Conservation (phyloP, 2,797 vertebrate species). For the Urosaurus nigricauda region DNA sequence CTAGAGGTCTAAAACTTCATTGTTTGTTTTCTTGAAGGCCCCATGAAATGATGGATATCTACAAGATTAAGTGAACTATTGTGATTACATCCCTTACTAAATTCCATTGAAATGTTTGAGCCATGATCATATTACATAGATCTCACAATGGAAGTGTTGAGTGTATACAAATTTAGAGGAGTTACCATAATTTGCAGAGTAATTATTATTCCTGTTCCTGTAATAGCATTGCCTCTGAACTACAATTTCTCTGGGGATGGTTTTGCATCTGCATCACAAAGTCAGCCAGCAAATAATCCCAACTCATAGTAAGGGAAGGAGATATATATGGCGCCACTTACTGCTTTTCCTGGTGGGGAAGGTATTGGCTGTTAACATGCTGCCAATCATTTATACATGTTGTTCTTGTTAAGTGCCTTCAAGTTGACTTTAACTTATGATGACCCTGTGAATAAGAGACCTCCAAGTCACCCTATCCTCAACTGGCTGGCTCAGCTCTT, state of each 20-base stretch:
- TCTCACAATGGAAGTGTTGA: background rate
- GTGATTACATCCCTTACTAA: conserved; percentile 8
- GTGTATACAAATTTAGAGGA: background rate
- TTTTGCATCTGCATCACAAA: background rate
- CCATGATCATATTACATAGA: background rate
- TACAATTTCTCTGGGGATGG: too few species aligned
- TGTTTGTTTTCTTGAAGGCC: conserved; percentile 41
- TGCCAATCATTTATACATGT: too few species aligned
- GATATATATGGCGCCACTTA: background rate
- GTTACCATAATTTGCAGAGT: background rate
- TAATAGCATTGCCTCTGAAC: background rate
- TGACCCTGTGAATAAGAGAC: too few species aligned
- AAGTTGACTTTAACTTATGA: too few species aligned
- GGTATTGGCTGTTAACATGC: background rate
- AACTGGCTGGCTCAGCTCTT: too few species aligned
- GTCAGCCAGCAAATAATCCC: background rate
- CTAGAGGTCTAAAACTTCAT: background rate
- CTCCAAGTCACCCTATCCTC: too few species aligned
- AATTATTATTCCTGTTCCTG: background rate
- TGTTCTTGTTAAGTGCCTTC: too few species aligned
- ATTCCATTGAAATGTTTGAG: background rate
- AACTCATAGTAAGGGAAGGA: background rate
- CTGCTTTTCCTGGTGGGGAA: background rate
- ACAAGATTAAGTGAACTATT: conserved; percentile 53
- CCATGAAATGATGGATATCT: conserved; percentile 46